phyloP scores from a whole-genome alignment of 2,113 vertebrate species.

The Barnardius zonarius region DNA sequence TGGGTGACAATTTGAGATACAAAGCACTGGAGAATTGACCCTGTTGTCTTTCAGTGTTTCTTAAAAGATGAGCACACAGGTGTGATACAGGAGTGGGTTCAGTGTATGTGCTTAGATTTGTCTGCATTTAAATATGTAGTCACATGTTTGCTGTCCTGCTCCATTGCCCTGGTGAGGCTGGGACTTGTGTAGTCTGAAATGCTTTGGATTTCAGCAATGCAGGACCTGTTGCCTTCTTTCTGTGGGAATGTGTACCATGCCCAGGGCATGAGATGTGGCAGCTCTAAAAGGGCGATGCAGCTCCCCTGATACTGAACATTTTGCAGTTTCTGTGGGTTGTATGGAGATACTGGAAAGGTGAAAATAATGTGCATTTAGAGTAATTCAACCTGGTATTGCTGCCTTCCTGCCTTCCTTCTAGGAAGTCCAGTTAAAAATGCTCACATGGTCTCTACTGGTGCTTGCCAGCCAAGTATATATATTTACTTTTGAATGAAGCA shows the following conservation, averaged over 20 bases:
- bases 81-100: not conserved
- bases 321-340: not conserved
- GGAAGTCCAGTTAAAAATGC: not conserved
- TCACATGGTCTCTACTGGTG: not conserved
- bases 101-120: not conserved
- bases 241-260: not conserved
- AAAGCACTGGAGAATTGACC: not conserved
- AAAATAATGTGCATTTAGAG: not conserved
- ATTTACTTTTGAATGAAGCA: not conserved
- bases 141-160: not conserved
- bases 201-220: not conserved
- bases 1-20: not conserved
- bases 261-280: not conserved
- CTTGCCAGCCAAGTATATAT: not conserved
- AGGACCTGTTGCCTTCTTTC: not conserved
- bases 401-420: not conserved
- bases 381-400: not conserved
- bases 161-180: not conserved
- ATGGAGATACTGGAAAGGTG: not conserved
- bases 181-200: not conserved
- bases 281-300: not conserved
- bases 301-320: not conserved
- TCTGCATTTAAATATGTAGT: not conserved
- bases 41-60: not conserved
- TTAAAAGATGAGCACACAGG: not conserved